Conservation (phyloP, 2,113 vertebrate species). For the Erpornis zantholeuca region DNA sequence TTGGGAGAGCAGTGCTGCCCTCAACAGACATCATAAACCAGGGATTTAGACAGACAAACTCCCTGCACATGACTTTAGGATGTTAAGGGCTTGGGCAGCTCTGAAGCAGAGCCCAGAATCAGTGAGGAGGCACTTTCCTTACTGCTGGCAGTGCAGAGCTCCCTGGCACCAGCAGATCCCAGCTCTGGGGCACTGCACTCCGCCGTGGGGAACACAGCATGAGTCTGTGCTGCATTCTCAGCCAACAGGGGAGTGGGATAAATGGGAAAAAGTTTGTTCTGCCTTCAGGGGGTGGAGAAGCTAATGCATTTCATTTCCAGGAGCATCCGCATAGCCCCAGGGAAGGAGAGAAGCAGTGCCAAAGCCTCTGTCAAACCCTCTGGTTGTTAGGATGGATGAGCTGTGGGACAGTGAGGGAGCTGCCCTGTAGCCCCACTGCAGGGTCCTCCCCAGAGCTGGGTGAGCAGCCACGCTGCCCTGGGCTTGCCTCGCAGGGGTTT, state of each 20-base stretch:
- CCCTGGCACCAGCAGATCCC: not conserved
- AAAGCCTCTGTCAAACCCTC: not conserved
- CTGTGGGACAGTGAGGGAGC: not conserved
- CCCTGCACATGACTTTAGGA: not conserved
- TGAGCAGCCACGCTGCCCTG: not conserved
- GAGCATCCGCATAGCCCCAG: not conserved
- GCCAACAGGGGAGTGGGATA: accelerated
- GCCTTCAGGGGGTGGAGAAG: not conserved
- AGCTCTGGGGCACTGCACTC: not conserved
- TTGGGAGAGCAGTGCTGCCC: not conserved
- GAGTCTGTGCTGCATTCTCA: not conserved
- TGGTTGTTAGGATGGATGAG: not conserved
- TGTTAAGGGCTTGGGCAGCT: not conserved
- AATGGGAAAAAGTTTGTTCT: not conserved
- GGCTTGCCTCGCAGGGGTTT: not conserved
- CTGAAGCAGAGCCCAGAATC: not conserved
- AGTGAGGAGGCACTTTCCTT: not conserved
- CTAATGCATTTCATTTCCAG: not conserved
- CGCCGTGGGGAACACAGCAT: not conserved
- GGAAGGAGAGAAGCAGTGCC: not conserved
- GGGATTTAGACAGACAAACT: not conserved
- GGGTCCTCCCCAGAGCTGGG: not conserved
- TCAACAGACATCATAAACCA: accelerated
- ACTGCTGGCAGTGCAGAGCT: not conserved
- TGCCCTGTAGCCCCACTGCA: not conserved